Evolutionary conservation across 2,888 invertebrate genomes (phyloP), one percentile per base, ranked within the genome.

Genomic region (Cheilosia impressa): DNA sequence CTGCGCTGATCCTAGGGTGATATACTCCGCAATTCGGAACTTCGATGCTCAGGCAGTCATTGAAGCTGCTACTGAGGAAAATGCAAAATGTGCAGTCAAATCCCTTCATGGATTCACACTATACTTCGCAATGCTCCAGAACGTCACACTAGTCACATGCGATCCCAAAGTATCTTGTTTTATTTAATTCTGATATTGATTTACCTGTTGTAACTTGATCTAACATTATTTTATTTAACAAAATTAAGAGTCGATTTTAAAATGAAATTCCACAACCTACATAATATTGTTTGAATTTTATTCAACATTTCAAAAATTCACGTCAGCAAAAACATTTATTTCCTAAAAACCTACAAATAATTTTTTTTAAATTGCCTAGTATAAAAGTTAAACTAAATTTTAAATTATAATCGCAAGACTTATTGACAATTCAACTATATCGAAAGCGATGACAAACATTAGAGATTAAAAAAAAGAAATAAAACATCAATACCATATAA

Each of bases 381-480:
- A 60, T 47, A 69, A 62, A n/a, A 45, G 9, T 24, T 47, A 10
- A 38, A 38, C 13, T 38, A 60, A 71, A 15, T 2, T n/a, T 60
- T 22, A 47, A 73, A 68, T 63, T 68, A 55, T 60, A 73, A 60
- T 72, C 52, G 80, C 78, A 72, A 66, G 55, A 75, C 47, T 69
- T 80, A 73, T 75, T 75, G 75, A 69, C 69, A 75, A 81, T 72
- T 65, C 53, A 76, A 80, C 55, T 80, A 71, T 80, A 76, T 77
- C 85, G 80, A 85, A 85, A 81, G 85, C 85, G 85, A 85, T 81
- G 85, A 81, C 85, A 85, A 85, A 85, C 85, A 85, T 81, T 85
- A 81, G 76, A 71, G 68, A 77, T 66, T 81, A 77, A 76, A 76
- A 72, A 15, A 55, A 24, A 57, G n/a, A 9, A 6, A 62, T 43